phyloP scores from a whole-genome alignment of 2,888 invertebrate species.

The Phorcus lineatus region DNA sequence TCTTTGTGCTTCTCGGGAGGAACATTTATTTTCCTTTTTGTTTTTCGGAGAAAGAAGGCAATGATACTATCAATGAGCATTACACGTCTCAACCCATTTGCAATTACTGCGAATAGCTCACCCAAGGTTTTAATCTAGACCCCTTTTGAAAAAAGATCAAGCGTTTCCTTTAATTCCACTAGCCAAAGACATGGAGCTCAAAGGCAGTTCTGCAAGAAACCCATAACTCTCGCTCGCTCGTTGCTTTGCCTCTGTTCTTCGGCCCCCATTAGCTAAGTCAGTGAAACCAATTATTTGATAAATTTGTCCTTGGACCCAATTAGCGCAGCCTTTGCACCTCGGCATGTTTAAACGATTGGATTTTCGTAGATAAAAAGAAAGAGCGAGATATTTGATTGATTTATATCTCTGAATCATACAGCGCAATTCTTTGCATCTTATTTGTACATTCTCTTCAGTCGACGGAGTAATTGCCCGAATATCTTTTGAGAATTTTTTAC shows the following conservation, averaged over 20 bases:
- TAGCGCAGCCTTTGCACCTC: not conserved
- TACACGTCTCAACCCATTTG: not conserved
- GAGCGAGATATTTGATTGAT: not conserved
- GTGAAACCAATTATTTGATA: constrained; percentile 8
- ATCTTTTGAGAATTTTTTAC: no score
- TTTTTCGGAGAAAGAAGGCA: no score
- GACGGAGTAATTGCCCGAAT: no score
- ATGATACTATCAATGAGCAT: not conserved
- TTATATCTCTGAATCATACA: not conserved
- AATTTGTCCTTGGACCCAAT: constrained; percentile 4
- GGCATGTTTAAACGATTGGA: not conserved
- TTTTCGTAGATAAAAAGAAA: not conserved
- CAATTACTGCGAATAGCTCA: not conserved
- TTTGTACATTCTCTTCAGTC: no score
- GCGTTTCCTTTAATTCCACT: not conserved
- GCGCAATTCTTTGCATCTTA: no score
- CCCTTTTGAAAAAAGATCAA: not conserved
- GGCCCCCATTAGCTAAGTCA: not conserved
- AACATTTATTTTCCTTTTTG: no score
- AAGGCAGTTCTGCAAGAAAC: not conserved
- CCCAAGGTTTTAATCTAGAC: not conserved
- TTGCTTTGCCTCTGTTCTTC: not conserved
- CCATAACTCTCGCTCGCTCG: not conserved
- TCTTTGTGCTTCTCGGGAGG: no score
- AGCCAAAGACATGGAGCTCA: not conserved